These are phyloP conservation scores for Spodoptera frugiperda DNA, from an alignment of 1,140 invertebrate species.

Conservation along the genomic window DNA sequence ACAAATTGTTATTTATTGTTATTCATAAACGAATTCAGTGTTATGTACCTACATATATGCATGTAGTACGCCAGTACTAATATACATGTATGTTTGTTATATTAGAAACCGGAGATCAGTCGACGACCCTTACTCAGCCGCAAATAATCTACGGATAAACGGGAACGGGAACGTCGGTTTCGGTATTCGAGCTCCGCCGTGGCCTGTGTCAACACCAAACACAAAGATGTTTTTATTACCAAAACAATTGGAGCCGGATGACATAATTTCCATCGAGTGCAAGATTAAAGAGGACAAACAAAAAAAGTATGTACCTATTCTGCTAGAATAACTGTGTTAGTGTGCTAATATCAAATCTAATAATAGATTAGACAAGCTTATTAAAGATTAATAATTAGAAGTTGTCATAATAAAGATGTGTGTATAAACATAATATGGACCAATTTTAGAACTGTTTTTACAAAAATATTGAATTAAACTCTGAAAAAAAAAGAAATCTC, in stretches of 20 bases:
- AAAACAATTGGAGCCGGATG: conserved; percentile 59
- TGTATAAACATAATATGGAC: no score
- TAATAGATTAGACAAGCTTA: no score
- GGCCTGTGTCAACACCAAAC: conserved; percentile 57
- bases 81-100: conserved; percentile 11
- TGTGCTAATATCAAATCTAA: no score
- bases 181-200: conserved; percentile 60
- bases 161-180: conserved; percentile 48
- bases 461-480: no score
- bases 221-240: conserved; percentile 76
- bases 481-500: no score
- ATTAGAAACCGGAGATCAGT: conserved; percentile 41
- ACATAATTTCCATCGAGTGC: conserved; percentile 61
- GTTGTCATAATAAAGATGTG: no score
- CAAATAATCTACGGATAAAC: conserved; percentile 58
- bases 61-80: background rate
- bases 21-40: background rate
- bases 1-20: background rate
- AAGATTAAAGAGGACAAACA: conserved; percentile 22
- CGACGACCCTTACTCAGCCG: conserved; percentile 55
- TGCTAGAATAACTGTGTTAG: background rate
- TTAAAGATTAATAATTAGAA: no score
- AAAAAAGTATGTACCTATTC: conserved; percentile 61
- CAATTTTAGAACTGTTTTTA: no score
- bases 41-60: background rate